Percentiles rank a stretch among this genome's conserved stretches.
Conservation (phyloP, 2,888 invertebrate genomes). For the Cosmia pyralina region DNA sequence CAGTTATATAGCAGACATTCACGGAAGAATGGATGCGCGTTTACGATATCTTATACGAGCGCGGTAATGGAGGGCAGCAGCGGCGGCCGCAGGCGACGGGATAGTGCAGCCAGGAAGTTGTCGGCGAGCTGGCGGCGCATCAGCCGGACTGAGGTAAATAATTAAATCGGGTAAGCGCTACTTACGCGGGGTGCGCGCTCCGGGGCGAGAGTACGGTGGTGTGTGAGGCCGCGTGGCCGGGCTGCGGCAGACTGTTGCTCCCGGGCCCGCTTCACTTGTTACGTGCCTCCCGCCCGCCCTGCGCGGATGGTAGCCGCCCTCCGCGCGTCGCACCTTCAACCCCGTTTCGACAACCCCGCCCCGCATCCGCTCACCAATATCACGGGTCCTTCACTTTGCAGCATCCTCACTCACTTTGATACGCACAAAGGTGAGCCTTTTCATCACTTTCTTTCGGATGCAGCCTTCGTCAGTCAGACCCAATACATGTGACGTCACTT, state of each 20-base stretch:
- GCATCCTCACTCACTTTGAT: conserved; percentile 83
- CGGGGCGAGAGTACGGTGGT: conserved; percentile 78
- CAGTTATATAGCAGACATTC: conserved; percentile 76
- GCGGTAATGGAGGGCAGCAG: conserved; percentile 54
- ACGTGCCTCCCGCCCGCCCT: conserved; percentile 86
- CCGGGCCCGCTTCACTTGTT: conserved; percentile 90
- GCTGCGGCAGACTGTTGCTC: conserved; percentile 90
- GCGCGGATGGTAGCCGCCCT: conserved; percentile 75
- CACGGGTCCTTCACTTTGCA: conserved; percentile 85
- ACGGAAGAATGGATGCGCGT: conserved; percentile 72
- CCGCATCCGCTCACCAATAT: conserved; percentile 84
- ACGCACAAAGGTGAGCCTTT: conserved; percentile 65
- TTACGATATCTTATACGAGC: conserved; percentile 64
- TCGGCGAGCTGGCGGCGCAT: conserved; percentile 46
- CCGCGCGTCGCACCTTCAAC: conserved; percentile 70
- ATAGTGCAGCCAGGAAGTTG: not conserved
- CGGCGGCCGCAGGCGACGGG: conserved; percentile 25
- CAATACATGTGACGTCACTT: conserved; percentile 47
- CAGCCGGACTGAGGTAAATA: conserved; percentile 72
- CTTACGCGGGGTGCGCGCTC: conserved; percentile 82
- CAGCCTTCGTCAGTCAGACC: conserved; percentile 58
- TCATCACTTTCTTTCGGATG: conserved; percentile 57
- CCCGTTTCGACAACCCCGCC: conserved; percentile 80
- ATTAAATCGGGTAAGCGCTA: conserved; percentile 79
- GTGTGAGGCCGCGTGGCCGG: conserved; percentile 88